These are phyloP conservation scores for Syrrhaptes paradoxus DNA, from an alignment of 2,113 vertebrate species.

Conservation along the genomic window DNA sequence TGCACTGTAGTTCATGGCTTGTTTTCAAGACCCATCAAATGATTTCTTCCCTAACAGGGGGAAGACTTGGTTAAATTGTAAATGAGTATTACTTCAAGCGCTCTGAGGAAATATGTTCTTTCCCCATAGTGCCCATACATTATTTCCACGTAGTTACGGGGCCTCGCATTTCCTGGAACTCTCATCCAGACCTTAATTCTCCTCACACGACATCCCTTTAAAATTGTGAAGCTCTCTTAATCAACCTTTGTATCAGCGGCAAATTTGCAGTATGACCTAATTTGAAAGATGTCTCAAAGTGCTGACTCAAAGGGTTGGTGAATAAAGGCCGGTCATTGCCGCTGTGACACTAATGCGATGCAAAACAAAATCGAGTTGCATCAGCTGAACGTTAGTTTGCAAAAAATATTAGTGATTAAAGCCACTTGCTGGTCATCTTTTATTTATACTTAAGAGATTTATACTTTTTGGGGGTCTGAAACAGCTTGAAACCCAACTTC, in stretches of 20 bases:
- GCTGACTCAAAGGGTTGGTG: constrained; percentile 83
- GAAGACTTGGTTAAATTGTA: constrained; percentile 73
- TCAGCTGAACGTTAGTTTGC: constrained; percentile 80
- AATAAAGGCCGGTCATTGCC: constrained; percentile 76
- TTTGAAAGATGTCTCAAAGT: constrained; percentile 80
- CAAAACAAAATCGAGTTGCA: constrained; percentile 79
- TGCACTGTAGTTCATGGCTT: constrained; percentile 52
- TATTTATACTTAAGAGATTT: constrained; percentile 73
- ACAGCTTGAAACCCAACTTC: constrained; percentile 15
- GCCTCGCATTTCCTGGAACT: constrained; percentile 79
- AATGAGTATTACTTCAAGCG: constrained; percentile 71
- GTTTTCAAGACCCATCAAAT: constrained; percentile 53
- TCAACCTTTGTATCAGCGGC: constrained; percentile 81
- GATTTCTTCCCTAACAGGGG: constrained; percentile 47
- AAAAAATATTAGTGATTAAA: constrained; percentile 79
- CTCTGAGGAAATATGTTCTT: constrained; percentile 68
- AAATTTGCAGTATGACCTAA: constrained; percentile 82
- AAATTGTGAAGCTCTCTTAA: constrained; percentile 79
- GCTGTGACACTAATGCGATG: constrained; percentile 78
- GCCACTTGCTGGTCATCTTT: constrained; percentile 75
- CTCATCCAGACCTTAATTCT: constrained; percentile 78
- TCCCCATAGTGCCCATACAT: constrained; percentile 63
- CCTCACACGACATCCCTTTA: constrained; percentile 73
- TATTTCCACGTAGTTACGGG: constrained; percentile 69
- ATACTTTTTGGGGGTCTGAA: constrained; percentile 50